Evolutionary conservation across 1,140 invertebrate genomes (phyloP), one percentile per base, ranked within the genome.

Genomic region (Rhyacophila brunnea): DNA sequence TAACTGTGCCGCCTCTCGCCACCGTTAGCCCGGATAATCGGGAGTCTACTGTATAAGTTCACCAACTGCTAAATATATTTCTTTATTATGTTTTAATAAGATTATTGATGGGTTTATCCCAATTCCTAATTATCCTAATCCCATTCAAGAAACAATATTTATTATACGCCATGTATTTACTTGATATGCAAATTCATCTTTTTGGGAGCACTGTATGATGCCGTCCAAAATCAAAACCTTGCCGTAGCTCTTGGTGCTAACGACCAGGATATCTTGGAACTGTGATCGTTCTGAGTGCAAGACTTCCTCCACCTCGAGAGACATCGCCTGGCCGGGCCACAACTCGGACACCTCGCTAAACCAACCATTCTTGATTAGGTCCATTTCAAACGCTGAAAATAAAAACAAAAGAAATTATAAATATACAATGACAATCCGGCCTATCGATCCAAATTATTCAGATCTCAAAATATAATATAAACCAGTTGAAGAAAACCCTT

Each of bases 141-240:
- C 6, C 6, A 6, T 19, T 6, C 36, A 44, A 28, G 10, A 20
- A 40, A 42, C 42, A 7, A n/a, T 50, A 57, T 51, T 38, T n/a
- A n/a, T n/a, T n/a, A n/a, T n/a, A n/a, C n/a, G n/a, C n/a, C n/a
- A n/a, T n/a, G n/a, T n/a, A n/a, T n/a, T 62, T 67, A 76, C 76
- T 78, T 99, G 96, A 74, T 99, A 99, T 0, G 95, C 87, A 74
- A 95, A 97, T 77, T 99, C 97, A 83, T 99, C 97, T 60, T 84
- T 83, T 72, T 99, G 91, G 1, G 96, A 96, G 66, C 93, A 96
- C 73, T 99, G 97, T 67, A 99, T 97, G 5, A 97, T 92, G 36
- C 95, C 94, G 80, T 99, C 97, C 11, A 99, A 76, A 7, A 98
- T 87, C 7, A 99, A 73, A 34, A 91, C 92, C 72, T 79, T 88